Conservation (phyloP, 2,113 vertebrate species). For the Leucosticte australis region DNA sequence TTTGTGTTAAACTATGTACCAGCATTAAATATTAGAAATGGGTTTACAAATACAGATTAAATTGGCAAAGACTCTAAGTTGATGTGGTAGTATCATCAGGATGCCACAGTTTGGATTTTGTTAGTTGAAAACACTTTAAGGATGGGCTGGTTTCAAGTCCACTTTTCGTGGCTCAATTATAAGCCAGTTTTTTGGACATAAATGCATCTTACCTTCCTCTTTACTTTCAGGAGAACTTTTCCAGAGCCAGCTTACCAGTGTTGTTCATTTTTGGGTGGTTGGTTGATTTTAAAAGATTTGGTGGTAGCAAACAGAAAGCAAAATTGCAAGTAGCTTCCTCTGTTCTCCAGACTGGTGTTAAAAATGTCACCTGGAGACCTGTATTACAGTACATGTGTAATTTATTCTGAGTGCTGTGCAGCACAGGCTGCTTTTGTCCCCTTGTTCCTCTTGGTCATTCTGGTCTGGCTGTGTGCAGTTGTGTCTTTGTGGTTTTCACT, state of each 20-base stretch:
- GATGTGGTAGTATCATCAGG: not conserved
- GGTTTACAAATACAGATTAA: not conserved
- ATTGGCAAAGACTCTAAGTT: not conserved
- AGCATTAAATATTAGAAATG: not conserved
- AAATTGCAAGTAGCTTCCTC: not conserved
- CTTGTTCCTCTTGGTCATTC: not conserved
- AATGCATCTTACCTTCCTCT: not conserved
- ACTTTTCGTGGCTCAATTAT: rapidly evolving
- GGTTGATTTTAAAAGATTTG: not conserved
- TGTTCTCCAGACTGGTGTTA: not conserved
- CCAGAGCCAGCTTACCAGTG: not conserved
- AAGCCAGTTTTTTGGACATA: not conserved
- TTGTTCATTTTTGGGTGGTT: not conserved
- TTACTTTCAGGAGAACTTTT: not conserved
- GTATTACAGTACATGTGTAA: rapidly evolving
- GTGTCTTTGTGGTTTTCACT: not conserved
- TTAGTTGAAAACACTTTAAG: not conserved
- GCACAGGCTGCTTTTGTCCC: not conserved
- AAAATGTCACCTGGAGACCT: not conserved
- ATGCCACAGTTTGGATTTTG: not conserved
- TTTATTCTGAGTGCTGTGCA: not conserved
- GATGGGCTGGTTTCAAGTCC: not conserved
- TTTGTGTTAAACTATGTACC: not conserved
- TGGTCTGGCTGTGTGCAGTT: not conserved
- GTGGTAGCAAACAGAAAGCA: not conserved